Evolutionary conservation across 2,113 vertebrate species (phyloP).

Genomic region (Chrysemys picta): DNA sequence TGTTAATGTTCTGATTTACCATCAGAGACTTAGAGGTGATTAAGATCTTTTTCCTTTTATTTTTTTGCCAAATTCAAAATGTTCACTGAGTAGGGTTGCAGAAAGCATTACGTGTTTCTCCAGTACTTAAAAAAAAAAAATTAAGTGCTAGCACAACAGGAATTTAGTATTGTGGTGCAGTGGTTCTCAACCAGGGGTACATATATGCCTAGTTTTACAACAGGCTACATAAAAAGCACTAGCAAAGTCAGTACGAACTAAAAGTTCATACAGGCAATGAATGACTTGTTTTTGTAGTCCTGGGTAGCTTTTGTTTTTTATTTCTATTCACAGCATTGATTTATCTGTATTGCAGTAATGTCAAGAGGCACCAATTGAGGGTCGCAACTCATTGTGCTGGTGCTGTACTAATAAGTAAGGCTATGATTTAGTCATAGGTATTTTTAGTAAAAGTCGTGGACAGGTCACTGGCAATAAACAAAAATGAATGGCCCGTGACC

Average conservation of each 20-base stretch:
- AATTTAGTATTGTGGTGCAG: background rate
- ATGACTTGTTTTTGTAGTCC: background rate
- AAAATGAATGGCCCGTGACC: too few relatives aligned
- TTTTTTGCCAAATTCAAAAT: background rate
- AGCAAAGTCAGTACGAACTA: too few relatives aligned
- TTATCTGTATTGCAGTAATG: background rate
- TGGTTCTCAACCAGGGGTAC: too few relatives aligned
- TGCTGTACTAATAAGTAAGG: background rate
- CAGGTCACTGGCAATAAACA: too few relatives aligned
- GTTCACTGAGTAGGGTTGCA: background rate
- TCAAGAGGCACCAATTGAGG: background rate
- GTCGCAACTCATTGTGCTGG: background rate
- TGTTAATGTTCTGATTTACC: background rate
- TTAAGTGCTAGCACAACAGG: background rate
- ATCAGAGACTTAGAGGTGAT: background rate
- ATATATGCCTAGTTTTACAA: too few relatives aligned
- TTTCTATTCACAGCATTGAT: background rate
- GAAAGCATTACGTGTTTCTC: background rate
- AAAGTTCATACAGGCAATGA: too few relatives aligned
- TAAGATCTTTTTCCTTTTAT: background rate
- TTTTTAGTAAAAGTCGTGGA: too few relatives aligned
- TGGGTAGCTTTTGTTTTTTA: background rate
- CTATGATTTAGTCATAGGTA: too few relatives aligned
- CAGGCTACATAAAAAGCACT: too few relatives aligned
- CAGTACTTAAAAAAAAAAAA: background rate